Evolutionary conservation across 2,888 invertebrate species (phyloP).

Genomic region (Eurytoma adleriae): DNA sequence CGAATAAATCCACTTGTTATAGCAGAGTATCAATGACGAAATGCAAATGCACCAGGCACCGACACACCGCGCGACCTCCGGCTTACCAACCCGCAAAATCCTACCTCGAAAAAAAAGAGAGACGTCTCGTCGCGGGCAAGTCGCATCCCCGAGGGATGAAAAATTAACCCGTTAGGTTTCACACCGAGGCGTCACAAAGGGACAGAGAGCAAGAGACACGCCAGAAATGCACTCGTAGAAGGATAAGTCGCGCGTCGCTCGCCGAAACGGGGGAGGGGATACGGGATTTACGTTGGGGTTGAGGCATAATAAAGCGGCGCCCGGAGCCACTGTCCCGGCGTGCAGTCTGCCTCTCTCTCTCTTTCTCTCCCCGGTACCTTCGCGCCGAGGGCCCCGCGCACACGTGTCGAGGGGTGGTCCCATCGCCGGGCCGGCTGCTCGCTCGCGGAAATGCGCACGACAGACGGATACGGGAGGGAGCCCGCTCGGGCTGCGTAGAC

Average conservation of each 20-base stretch:
- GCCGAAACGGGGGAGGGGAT: neutral
- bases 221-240: neutral
- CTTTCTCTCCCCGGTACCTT: constrained; percentile 6
- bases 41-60: too few relatives aligned
- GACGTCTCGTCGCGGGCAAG: neutral
- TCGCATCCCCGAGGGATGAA: neutral
- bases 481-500: neutral
- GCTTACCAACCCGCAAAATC: neutral
- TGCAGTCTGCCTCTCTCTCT: neutral
- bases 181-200: constrained; percentile 20
- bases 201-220: neutral
- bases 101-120: neutral
- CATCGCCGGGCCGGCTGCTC: neutral
- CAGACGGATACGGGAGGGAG: constrained; percentile 12
- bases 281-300: constrained; percentile 46
- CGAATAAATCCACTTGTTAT: too few relatives aligned
- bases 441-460: neutral
- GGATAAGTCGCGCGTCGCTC: neutral
- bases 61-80: too few relatives aligned
- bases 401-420: constrained; percentile 49
- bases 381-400: constrained; percentile 29
- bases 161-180: constrained; percentile 52
- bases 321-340: neutral
- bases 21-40: too few relatives aligned
- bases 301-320: constrained; percentile 50